Base-by-base conservation (phyloP, 2,113 vertebrate species). In the Patagioenas fasciata region DNA sequence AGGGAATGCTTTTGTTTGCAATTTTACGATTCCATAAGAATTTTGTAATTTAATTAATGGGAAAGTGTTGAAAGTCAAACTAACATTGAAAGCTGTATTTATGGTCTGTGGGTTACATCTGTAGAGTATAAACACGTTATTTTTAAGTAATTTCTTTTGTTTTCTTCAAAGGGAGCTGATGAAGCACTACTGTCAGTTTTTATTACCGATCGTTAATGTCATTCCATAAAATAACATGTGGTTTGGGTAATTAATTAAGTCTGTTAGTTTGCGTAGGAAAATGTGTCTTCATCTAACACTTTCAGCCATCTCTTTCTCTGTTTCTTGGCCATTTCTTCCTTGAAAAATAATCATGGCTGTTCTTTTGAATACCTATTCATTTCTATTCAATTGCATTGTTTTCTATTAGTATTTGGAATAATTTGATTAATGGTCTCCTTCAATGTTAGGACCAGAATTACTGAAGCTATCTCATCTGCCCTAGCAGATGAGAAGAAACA, bases 331-430 rank as follows among this genome's bases (percentile, higher is more conserved):
- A n/a, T 95, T 95, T 91, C 80, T 92, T 88, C 57, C 53, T n/a
- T 84, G 75, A 95, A 91, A 91, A 96, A 85, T 77, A 94, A 92
- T 93, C 66, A 50, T 53, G 54, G 90, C 92, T 95, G 70, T 88
- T 97, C 82, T 97, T 96, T 96, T 94, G 44, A 96, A 75, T 93
- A 93, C 75, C 88, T 93, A 32, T 94, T 94, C 24, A 96, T 95
- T 64, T 80, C 50, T 38, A 85, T 96, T 93, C 56, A 85, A 16
- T 85, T 95, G 47, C 84, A 91, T 91, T 93, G 87, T 78, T 93
- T 95, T 96, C 75, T 87, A 51, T 89, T 96, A 58, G 72, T 85
- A 81, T 92, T 91, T 93, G 62, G 53, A 92, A 64, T 91, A 81
- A 79, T 83, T 95, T 97, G 96, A 95, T 97, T 95, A 97, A 93